Percentiles rank a stretch among this genome's conserved stretches.
These are phyloP conservation scores for Melanerpes aurifrons DNA, from an alignment of 2,113 vertebrate species.

Conservation along the genomic window DNA sequence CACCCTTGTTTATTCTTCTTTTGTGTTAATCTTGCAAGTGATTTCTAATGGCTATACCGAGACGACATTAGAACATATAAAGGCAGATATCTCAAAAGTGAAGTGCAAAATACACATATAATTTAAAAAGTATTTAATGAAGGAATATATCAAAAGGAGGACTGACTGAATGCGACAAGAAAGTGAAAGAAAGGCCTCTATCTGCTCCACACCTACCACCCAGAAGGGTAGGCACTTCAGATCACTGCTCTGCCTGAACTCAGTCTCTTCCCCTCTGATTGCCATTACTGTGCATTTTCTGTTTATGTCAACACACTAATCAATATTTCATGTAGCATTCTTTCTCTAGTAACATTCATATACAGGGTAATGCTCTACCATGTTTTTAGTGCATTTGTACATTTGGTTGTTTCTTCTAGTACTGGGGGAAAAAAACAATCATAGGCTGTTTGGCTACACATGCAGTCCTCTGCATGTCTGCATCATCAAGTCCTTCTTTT, in stretches of 20 bases:
- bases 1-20: background rate
- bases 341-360: background rate
- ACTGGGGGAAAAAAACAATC: background rate
- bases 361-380: rapidly evolving
- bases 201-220: background rate
- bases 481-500: background rate
- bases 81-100: background rate
- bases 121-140: background rate
- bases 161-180: background rate
- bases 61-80: background rate
- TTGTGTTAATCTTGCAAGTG: background rate
- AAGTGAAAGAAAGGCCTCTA: background rate
- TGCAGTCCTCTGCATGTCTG: background rate
- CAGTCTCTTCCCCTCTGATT: background rate
- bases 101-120: background rate
- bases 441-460: background rate
- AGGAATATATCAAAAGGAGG: background rate
- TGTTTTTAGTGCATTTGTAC: background rate
- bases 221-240: background rate
- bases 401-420: background rate
- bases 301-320: background rate
- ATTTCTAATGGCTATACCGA: background rate
- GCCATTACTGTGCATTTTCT: background rate
- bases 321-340: background rate
- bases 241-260: background rate